Percentiles rank a stretch among this genome's conserved stretches.
These are phyloP conservation scores for Craniophora ligustri DNA, from an alignment of 2,888 invertebrate genomes.

Conservation along the genomic window DNA sequence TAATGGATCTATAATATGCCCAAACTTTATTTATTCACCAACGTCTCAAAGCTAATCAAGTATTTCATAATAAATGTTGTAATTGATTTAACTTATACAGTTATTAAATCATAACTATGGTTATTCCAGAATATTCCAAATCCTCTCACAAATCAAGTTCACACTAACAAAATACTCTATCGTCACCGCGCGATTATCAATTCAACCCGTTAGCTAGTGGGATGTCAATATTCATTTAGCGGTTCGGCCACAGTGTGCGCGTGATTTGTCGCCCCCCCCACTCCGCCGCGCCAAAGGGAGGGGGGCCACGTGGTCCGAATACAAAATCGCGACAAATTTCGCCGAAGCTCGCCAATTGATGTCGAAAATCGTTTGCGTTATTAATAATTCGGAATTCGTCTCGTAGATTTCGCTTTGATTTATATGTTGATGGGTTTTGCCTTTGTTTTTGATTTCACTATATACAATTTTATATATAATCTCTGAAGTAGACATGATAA, in stretches of 20 bases:
- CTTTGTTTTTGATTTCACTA: slow-evolving; percentile 27
- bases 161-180: slow-evolving; percentile 36
- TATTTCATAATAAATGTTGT: no score
- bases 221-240: slow-evolving; percentile 87
- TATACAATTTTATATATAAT: neutral
- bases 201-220: slow-evolving; percentile 81
- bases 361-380: slow-evolving; percentile 74
- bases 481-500: neutral
- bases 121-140: neutral
- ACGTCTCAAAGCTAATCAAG: no score
- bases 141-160: slow-evolving; percentile 34
- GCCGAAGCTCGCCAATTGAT: slow-evolving; percentile 62
- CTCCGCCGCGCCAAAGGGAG: slow-evolving; percentile 54
- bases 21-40: no score
- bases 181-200: slow-evolving; percentile 74
- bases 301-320: slow-evolving; percentile 70
- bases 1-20: no score
- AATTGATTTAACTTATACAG: no score
- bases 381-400: slow-evolving; percentile 74
- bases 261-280: slow-evolving; percentile 76
- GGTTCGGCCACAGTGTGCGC: slow-evolving; percentile 63
- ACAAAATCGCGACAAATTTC: slow-evolving; percentile 67
- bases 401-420: slow-evolving; percentile 57
- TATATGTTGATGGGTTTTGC: slow-evolving; percentile 46
- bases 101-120: no score